Evolutionary conservation across 2,888 invertebrate genomes (phyloP), one percentile per base, ranked within the genome.

Genomic region (Phyllotreta cruciferae): DNA sequence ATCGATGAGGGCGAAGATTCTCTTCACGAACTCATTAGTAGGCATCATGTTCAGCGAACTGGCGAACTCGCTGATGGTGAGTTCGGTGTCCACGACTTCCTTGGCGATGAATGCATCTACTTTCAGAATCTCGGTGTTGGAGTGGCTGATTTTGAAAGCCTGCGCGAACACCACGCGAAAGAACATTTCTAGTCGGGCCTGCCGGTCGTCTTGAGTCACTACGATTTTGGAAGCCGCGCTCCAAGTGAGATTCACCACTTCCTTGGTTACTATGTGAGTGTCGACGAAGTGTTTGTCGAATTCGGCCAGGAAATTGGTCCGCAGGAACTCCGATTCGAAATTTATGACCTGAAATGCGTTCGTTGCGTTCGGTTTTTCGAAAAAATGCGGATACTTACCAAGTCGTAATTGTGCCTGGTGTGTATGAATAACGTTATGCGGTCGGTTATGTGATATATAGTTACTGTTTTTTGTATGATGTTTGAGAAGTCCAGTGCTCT

Each of bases 51-150:
- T 84, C 60, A 88, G 75, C 1, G 86, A 84, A 64, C 86, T 86
- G 0, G 87, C 86, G 79, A 88, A 87, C 76, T 88, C 88, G 10
- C 70, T 73, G 41, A 82, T 75, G 0, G 86, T 86, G 41, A 87
- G 72, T 73, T 86, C 85, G 11, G 83, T 84, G 56, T 82, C 77
- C 41, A 84, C 78, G 2, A 84, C 79, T 71, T 84, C 82, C 70
- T 79, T 81, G 7, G 83, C 82, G 3, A 81, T 75, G 61, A 75
- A 73, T 1, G 80, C 76, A 69, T 82, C 82, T 42, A 81, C 74
- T 58, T 76, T 73, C 34, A 82, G 68, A 9, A 82, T 76, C 70
- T 82, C 81, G 8, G 80, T 78, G 63, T 78, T 78, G 1, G 79
- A 80, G 68, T 82, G 80, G 49, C 78, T 73, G 45, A 83, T 83